Evolutionary conservation across 2,113 vertebrate species (phyloP), one percentile per base, ranked within the genome.

Genomic region (Dasyornis broadbenti): DNA sequence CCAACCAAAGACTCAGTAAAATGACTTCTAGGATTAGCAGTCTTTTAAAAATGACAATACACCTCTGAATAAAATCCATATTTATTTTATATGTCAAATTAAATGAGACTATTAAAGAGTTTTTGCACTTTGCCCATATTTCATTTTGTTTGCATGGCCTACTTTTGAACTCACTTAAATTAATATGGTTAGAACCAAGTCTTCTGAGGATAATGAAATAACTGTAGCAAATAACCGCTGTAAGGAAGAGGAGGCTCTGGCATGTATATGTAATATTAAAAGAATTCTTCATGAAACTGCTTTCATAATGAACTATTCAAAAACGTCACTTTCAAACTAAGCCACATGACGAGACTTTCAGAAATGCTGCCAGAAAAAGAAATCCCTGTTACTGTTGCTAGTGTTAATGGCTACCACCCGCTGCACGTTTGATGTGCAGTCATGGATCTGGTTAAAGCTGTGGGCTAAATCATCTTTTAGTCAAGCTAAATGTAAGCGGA

Each of bases 101-200:
- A 94, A 87, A 82, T 79, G 83, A 94, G 37, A 84, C 23, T 49
- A 44, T 66, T 91, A 69, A 91, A 86, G 57, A 87, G n/a, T 49
- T 96, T 90, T 77, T 96, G 64, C 20, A 37, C 44, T 95, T 94
- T 42, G 61, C 45, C 57, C 31, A 3, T 63, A 30, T 65, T 94
- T 95, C 27, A 40, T 81, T 94, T 90, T 94, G 53, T 64, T 93
- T 95, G 52, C 19, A 1, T 63, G 86, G 64, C 89, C 92, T 92
- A 91, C 77, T 95, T 95, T 82, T 94, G 69, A 95, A 95, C 56
- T 95, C 70, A 30, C 35, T 82, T 68, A 92, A 93, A 59, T 93
- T 91, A 82, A 82, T 64, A 40, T 49, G 49, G 57, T 82, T 92
- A 82, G 57, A 94, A 64, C 17, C 31, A 61, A 66, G 63, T 69